Evolutionary conservation across 2,113 vertebrate species (phyloP).

Genomic region (Serilophus lunatus): DNA sequence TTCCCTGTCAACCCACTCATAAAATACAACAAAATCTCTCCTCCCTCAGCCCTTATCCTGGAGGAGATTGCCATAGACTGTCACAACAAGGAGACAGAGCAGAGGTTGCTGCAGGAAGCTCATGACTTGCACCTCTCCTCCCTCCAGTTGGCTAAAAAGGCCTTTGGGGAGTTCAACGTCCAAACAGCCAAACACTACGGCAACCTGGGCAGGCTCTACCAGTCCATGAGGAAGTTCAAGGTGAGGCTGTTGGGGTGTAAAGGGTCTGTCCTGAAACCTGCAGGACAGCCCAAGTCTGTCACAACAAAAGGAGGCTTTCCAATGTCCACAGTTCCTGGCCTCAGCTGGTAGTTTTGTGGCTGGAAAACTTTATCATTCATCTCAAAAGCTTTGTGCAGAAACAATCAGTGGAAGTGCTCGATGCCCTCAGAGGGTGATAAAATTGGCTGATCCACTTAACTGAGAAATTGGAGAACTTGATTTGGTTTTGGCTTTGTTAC

Average conservation of each 20-base stretch:
- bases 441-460: neutral
- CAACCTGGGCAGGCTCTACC: slow-evolving; percentile 96
- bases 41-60: slow-evolving; percentile 87
- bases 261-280: neutral
- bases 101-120: slow-evolving; percentile 94
- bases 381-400: neutral
- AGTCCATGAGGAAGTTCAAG: slow-evolving; percentile 99
- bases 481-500: neutral
- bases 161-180: slow-evolving; percentile 98
- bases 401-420: rapidly evolving
- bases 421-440: neutral
- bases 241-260: slow-evolving; percentile 45
- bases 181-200: slow-evolving; percentile 99
- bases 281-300: neutral
- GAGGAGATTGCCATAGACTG: slow-evolving; percentile 99
- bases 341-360: neutral
- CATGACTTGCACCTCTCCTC: slow-evolving; percentile 98
- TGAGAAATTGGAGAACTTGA: neutral
- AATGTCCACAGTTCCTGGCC: rapidly evolving
- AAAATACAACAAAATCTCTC: neutral
- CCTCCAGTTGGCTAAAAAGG: slow-evolving; percentile 95
- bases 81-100: slow-evolving; percentile 98
- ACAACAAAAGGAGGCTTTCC: neutral
- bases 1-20: neutral
- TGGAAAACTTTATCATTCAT: neutral